Base-by-base conservation (phyloP, 2,888 invertebrate genomes). In the Mesorhabditis belari region DNA sequence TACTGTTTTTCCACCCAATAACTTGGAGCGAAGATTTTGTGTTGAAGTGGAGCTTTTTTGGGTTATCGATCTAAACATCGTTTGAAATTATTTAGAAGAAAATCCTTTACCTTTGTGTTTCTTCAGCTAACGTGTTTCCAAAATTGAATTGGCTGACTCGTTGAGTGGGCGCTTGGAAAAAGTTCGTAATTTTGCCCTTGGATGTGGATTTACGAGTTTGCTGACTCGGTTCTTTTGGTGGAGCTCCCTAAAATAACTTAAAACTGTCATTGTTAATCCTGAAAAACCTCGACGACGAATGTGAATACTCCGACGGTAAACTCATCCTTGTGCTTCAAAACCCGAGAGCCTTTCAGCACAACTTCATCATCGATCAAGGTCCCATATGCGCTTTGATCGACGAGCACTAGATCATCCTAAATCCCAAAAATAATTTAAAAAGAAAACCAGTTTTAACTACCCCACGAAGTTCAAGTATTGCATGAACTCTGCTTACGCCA, bases 401-500 rank as follows among this genome's bases (percentile, higher is more conserved):
- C n/a, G 1, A 35, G 44, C 12, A 17, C 12, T 1, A 35, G 44
- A 17, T 35, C 12, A 17, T 35, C n/a, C 44, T 35, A 35, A 35
- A 35, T 9, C 0, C 12, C 12, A 35, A 35, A 17, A 35, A 17
- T 9, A 35, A 17, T 35, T 35, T 35, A n/a, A n/a, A n/a, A n/a
- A n/a, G n/a, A n/a, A n/a, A n/a, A n/a, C n/a, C n/a, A n/a, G n/a
- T n/a, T n/a, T n/a, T n/a, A n/a, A 17, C n/a, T 35, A 35, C 44
- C 44, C 44, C 44, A 17, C 44, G 12, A 35, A 35, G 66, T 23
- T 57, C 51, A 5, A 70, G 19, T 17, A 26, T 54, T 5, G 67
- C 64, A 56, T 70, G 70, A 9, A 63, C 56, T 44, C 70, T 55
- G 5, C 65, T 65, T 23, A 70, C 64, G 24, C 67, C 61, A 9